These are phyloP conservation scores for Platycheirus rosarum DNA, from an alignment of 2,888 invertebrate species.

Conservation along the genomic window DNA sequence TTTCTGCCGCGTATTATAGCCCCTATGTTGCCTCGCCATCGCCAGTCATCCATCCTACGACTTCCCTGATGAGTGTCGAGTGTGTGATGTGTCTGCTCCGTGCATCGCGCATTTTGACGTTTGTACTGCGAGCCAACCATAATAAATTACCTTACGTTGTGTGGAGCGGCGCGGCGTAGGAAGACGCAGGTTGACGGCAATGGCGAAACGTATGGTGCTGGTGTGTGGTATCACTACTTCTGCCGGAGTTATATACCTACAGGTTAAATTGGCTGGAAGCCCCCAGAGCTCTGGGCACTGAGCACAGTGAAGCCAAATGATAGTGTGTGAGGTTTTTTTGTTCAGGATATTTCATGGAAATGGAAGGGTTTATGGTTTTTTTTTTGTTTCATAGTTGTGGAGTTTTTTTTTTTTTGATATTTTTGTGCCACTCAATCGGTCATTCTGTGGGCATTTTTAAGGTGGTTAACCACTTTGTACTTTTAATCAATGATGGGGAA, in stretches of 20 bases:
- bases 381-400: no score
- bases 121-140: constrained; percentile 73
- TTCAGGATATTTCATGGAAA: constrained; percentile 42
- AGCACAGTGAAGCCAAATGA: constrained; percentile 68
- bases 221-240: constrained; percentile 1
- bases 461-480: constrained; percentile 69
- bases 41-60: constrained; percentile 47
- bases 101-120: constrained; percentile 71
- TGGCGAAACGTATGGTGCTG: constrained; percentile 13
- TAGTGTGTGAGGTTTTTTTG: constrained; percentile 50
- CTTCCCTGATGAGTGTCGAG: constrained; percentile 60
- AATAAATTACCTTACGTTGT: constrained; percentile 70
- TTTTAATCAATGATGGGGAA: constrained; percentile 66
- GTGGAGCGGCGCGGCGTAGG: constrained; percentile 12
- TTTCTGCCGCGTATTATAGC: neutral
- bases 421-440: constrained; percentile 67
- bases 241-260: constrained; percentile 22
- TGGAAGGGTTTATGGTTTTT: constrained; percentile 22
- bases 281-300: constrained; percentile 41
- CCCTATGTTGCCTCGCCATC: neutral
- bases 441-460: constrained; percentile 67
- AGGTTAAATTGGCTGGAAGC: constrained; percentile 73
- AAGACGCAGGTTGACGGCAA: constrained; percentile 38
- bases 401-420: constrained; percentile 11
- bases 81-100: constrained; percentile 59